Percentiles rank a stretch among this genome's conserved stretches.
Evolutionary conservation across 2,113 vertebrate genomes (phyloP).

Genomic region (Spheniscus mendiculus): DNA sequence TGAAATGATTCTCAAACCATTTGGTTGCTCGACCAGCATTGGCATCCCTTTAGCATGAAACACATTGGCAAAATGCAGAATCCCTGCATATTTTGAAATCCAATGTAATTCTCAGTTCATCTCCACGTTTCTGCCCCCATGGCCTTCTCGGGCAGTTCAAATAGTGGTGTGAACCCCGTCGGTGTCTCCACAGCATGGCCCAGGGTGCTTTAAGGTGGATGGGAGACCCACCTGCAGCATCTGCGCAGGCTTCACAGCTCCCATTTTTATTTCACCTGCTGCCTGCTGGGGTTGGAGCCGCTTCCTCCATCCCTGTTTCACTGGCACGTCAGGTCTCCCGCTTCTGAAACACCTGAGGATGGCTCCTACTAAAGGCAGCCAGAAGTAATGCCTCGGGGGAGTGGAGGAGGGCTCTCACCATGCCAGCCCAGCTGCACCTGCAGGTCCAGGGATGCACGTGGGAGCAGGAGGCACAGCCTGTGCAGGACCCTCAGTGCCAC

Average conservation of each 20-base stretch:
- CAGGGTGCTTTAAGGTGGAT: background rate
- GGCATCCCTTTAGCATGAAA: background rate
- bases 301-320: background rate
- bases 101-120: background rate
- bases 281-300: background rate
- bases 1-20: background rate
- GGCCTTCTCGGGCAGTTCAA: background rate
- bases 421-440: background rate
- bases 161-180: background rate
- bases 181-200: fast-evolving
- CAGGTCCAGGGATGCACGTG: background rate
- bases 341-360: background rate
- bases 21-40: background rate
- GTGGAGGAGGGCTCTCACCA: background rate
- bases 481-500: background rate
- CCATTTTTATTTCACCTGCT: background rate
- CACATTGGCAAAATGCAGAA: background rate
- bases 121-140: background rate
- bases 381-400: fast-evolving
- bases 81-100: background rate
- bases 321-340: background rate
- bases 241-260: background rate
- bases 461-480: background rate
- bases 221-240: background rate
- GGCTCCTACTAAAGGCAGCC: background rate